A percentile compares a stretch with the other conserved stretches of the same genome.
phyloP scores from a whole-genome alignment of 30 jellyfish, hydroid and myxozoan genomes.

The Morbakka virulenta region DNA sequence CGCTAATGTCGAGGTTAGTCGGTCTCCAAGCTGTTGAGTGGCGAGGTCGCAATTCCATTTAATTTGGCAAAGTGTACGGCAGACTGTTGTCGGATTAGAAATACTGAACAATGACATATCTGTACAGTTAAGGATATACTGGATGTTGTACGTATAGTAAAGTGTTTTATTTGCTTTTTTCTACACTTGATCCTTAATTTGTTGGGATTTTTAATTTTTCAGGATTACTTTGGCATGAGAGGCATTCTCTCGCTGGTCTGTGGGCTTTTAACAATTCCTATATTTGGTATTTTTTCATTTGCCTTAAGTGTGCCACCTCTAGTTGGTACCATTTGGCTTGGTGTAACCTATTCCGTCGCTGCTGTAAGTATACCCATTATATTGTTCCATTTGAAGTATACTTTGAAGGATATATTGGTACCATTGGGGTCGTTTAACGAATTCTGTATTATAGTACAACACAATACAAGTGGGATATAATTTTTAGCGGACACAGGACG shows the following conservation, averaged over 20 bases:
- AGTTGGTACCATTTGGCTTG: constrained; percentile 77
- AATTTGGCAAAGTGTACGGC: too few species aligned
- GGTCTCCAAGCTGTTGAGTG: too few species aligned
- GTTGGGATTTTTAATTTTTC: not conserved
- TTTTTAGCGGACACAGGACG: too few species aligned
- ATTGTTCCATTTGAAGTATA: not conserved
- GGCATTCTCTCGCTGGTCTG: constrained; percentile 73
- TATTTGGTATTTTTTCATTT: constrained; percentile 69
- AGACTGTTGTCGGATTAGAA: too few species aligned
- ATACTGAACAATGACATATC: too few species aligned
- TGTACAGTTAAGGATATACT: too few species aligned
- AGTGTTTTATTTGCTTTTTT: not conserved
- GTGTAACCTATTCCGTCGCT: constrained; percentile 88
- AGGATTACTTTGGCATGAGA: constrained; percentile 88
- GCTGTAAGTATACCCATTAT: too few species aligned
- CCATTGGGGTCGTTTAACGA: too few species aligned
- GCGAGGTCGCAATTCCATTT: too few species aligned
- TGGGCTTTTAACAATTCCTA: constrained; percentile 78
- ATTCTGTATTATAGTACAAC: too few species aligned
- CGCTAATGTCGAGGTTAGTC: too few species aligned
- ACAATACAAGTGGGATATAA: too few species aligned
- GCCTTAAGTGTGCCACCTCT: constrained; percentile 54
- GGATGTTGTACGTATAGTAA: not conserved
- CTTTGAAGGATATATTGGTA: not conserved
- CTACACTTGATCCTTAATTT: not conserved